Evolutionary conservation across 2,113 vertebrate species (phyloP).

Genomic region (Climacteris rufus): DNA sequence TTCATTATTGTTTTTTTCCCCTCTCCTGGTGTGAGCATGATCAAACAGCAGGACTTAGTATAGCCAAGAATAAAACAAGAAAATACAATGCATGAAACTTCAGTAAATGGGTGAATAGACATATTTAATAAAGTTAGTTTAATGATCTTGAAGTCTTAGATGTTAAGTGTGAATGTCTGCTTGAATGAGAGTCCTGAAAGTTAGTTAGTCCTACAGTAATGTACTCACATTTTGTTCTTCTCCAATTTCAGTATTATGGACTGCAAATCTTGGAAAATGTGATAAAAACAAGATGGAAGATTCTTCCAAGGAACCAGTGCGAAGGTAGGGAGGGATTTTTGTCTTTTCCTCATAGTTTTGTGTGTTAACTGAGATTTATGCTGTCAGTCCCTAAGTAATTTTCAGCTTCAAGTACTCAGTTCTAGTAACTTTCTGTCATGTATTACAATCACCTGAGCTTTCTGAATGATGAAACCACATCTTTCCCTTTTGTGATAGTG

Average conservation of each 20-base stretch:
- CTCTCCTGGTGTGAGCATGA: conserved; percentile 88
- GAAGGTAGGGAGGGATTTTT: conserved; percentile 82
- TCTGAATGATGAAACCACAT: not conserved
- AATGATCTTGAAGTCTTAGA: conserved; percentile 71
- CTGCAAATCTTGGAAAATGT: conserved; percentile 97
- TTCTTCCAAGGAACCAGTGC: conserved; percentile 95
- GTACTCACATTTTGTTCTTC: conserved; percentile 74
- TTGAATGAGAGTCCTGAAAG: conserved; percentile 74
- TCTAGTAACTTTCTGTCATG: not conserved
- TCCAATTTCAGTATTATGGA: conserved; percentile 95
- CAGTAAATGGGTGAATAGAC: conserved; percentile 77
- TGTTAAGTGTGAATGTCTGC: conserved; percentile 75
- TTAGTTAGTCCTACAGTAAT: conserved; percentile 24
- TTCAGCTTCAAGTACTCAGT: not conserved
- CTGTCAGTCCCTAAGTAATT: not conserved
- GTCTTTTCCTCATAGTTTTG: not conserved
- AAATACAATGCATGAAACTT: conserved; percentile 78
- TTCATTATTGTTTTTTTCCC: conserved; percentile 49
- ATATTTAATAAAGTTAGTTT: conserved; percentile 70
- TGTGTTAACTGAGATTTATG: not conserved
- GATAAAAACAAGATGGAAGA: conserved; percentile 99
- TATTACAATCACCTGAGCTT: not conserved
- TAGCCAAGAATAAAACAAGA: conserved; percentile 67
- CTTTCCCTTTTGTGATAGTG: not conserved
- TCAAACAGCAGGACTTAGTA: conserved; percentile 89